These are phyloP conservation scores for Epinotia bilunana DNA, from an alignment of 2,888 invertebrate species.

Conservation along the genomic window DNA sequence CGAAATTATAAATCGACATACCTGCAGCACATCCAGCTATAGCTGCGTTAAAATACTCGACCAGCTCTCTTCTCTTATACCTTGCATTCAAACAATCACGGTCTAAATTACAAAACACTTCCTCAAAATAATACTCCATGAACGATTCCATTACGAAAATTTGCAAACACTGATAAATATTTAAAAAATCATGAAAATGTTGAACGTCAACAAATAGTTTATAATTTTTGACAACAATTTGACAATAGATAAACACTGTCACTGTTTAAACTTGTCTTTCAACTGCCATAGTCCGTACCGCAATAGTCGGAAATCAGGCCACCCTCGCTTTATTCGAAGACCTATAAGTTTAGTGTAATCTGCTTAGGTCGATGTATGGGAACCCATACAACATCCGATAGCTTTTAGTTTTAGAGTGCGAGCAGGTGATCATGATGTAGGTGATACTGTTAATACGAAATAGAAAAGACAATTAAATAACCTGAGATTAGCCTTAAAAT, in stretches of 20 bases:
- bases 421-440: background rate
- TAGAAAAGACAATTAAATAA: background rate
- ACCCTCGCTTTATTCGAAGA: conserved; percentile 56
- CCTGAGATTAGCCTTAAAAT: background rate
- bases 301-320: conserved; percentile 64
- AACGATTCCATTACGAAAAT: conserved; percentile 87
- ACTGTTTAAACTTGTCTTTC: background rate
- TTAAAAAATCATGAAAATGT: background rate
- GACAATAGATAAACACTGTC: conserved; percentile 1
- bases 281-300: conserved; percentile 45
- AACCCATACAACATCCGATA: conserved; percentile 60
- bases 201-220: background rate
- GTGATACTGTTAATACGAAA: background rate
- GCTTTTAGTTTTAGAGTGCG: conserved; percentile 24
- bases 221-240: background rate
- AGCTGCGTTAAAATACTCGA: conserved; percentile 91
- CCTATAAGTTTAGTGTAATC: conserved; percentile 69
- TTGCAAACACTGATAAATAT: background rate
- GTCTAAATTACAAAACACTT: conserved; percentile 88
- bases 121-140: conserved; percentile 91
- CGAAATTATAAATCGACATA: conserved; percentile 49
- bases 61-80: conserved; percentile 88
- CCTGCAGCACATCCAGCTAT: conserved; percentile 89
- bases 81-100: conserved; percentile 89
- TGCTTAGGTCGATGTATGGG: conserved; percentile 63